Evolutionary conservation across 2,113 vertebrate species (phyloP).

Genomic region (Mohoua ochrocephala): DNA sequence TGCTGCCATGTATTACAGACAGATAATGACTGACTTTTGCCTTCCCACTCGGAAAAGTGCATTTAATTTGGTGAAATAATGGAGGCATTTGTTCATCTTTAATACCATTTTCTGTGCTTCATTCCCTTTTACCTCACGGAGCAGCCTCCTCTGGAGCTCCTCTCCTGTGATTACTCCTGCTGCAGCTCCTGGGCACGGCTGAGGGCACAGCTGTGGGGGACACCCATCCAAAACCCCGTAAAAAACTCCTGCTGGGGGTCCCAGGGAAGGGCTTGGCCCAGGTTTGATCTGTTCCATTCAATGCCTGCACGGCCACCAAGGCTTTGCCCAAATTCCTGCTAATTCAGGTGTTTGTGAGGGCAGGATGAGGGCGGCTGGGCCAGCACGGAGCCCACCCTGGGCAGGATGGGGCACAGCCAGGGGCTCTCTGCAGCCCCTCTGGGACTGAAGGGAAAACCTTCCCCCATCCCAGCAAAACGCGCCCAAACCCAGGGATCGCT

Average conservation of each 20-base stretch:
- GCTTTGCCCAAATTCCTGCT: slow-evolving; percentile 32
- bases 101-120: slow-evolving; percentile 7
- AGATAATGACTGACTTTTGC: slow-evolving; percentile 66
- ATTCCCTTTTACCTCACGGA: slow-evolving; percentile 6
- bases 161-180: neutral
- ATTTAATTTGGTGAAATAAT: slow-evolving; percentile 65
- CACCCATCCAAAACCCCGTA: neutral
- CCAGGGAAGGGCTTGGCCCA: neutral
- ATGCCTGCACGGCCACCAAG: neutral
- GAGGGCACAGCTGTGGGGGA: neutral
- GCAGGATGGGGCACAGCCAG: neutral
- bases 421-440: neutral
- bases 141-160: neutral
- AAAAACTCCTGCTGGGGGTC: neutral
- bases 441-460: neutral
- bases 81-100: slow-evolving; percentile 6
- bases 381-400: neutral
- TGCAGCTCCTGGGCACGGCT: neutral
- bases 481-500: neutral
- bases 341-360: neutral
- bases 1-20: slow-evolving; percentile 49
- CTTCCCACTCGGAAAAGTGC: slow-evolving; percentile 39
- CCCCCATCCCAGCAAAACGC: neutral
- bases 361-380: neutral
- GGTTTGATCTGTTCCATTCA: slow-evolving; percentile 14